Evolutionary conservation across 2,113 vertebrate species (phyloP).

Genomic region (Sturnira hondurensis): DNA sequence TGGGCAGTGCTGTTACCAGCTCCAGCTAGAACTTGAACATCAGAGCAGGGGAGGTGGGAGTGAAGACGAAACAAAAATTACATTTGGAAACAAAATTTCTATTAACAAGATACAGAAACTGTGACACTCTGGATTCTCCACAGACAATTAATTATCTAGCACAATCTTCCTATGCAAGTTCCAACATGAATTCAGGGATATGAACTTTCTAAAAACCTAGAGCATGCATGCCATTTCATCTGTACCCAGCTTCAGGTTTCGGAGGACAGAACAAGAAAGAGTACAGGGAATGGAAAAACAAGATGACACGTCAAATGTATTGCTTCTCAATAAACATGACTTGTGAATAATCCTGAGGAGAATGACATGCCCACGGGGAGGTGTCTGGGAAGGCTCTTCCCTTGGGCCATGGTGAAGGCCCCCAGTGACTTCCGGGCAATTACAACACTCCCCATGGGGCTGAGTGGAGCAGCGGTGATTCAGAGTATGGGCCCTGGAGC

Average conservation of each 20-base stretch:
- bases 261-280: constrained; percentile 66
- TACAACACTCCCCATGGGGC: background rate
- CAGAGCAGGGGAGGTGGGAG: background rate
- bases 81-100: constrained; percentile 74
- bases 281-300: constrained; percentile 38
- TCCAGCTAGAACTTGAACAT: background rate
- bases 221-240: constrained; percentile 73
- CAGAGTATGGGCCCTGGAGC: background rate
- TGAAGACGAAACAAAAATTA: constrained; percentile 29
- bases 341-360: background rate
- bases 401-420: background rate
- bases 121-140: constrained; percentile 75
- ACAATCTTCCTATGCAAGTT: constrained; percentile 77
- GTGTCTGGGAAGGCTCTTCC: background rate
- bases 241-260: constrained; percentile 70
- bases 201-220: constrained; percentile 75
- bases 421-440: background rate
- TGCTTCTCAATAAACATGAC: background rate
- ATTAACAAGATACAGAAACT: constrained; percentile 70
- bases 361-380: background rate
- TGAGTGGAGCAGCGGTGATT: background rate
- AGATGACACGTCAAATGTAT: background rate
- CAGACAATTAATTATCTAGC: constrained; percentile 79
- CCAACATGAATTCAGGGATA: constrained; percentile 67
- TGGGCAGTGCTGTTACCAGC: background rate